Evolutionary conservation across 2,888 invertebrate genomes (phyloP).

Genomic region (Drosophila setosimentum): DNA sequence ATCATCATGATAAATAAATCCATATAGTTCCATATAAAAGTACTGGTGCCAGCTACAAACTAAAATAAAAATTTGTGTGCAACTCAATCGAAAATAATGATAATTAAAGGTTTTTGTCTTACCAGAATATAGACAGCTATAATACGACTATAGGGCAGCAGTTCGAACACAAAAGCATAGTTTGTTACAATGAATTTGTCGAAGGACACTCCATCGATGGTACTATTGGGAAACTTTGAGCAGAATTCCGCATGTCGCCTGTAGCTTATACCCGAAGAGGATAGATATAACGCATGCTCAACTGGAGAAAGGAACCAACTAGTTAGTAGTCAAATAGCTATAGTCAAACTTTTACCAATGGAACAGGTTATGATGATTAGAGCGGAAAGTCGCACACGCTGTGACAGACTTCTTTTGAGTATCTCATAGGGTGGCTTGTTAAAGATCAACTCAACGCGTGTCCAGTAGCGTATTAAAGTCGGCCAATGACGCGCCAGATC

Average conservation of each 20-base stretch:
- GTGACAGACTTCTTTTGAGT: slow-evolving; percentile 63
- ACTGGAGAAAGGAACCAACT: slow-evolving; percentile 44
- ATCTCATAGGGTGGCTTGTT: slow-evolving; percentile 76
- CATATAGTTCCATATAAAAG: slow-evolving; percentile 91
- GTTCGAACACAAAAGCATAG: slow-evolving; percentile 76
- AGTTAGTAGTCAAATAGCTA: rapidly evolving
- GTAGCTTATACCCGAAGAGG: slow-evolving; percentile 69
- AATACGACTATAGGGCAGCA: slow-evolving; percentile 65
- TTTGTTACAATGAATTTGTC: slow-evolving; percentile 59
- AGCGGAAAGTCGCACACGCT: slow-evolving; percentile 75
- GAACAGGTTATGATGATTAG: slow-evolving; percentile 71
- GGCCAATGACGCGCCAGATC: slow-evolving; percentile 82
- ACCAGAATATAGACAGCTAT: slow-evolving; percentile 70
- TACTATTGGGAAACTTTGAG: slow-evolving; percentile 52
- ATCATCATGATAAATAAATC: slow-evolving; percentile 90
- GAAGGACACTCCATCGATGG: slow-evolving; percentile 52
- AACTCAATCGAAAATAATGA: background rate
- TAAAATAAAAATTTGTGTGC: slow-evolving; percentile 8
- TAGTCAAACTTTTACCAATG: slow-evolving; percentile 52
- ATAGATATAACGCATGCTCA: slow-evolving; percentile 77
- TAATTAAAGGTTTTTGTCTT: slow-evolving; percentile 19
- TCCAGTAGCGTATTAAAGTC: slow-evolving; percentile 80
- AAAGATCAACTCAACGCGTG: slow-evolving; percentile 80
- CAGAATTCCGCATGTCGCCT: slow-evolving; percentile 58
- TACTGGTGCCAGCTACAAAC: slow-evolving; percentile 82